Conservation (phyloP, 1,140 invertebrate genomes). For the Trinorchestia longiramus region DNA sequence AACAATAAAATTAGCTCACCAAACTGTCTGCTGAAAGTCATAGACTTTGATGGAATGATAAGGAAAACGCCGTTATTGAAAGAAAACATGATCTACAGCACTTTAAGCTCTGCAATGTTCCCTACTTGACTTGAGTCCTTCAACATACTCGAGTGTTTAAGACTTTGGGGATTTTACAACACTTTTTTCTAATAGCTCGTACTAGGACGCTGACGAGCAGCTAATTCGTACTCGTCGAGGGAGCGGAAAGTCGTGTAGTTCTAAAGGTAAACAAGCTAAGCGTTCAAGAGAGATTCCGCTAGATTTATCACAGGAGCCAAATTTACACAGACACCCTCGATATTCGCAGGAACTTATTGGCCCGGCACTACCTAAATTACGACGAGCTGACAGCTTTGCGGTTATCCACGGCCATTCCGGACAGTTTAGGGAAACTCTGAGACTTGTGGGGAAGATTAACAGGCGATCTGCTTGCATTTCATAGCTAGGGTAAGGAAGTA, state of each 20-base stretch:
- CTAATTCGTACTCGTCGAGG: not conserved
- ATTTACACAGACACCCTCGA: not conserved
- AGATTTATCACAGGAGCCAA: not conserved
- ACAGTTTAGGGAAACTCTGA: not conserved
- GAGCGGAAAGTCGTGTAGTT: conserved; percentile 14
- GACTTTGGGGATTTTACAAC: not conserved
- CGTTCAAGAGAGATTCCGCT: not conserved
- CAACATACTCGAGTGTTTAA: not conserved
- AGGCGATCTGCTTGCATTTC: not conserved
- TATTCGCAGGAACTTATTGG: not conserved
- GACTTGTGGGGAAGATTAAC: not conserved
- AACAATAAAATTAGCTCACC: not conserved
- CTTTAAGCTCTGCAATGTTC: not conserved
- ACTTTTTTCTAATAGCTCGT: not conserved
- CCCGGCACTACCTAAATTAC: not conserved
- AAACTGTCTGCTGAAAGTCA: not conserved
- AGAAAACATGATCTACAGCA: not conserved
- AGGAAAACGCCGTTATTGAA: not conserved
- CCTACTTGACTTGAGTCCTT: not conserved
- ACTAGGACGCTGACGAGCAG: not conserved
- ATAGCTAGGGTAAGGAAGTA: not conserved
- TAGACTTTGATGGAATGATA: not conserved
- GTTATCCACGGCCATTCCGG: not conserved
- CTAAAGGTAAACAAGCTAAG: conserved; percentile 17
- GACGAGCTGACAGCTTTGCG: not conserved